Conservation (phyloP, 2,113 vertebrate genomes). For the Eleginops maclovinus region DNA sequence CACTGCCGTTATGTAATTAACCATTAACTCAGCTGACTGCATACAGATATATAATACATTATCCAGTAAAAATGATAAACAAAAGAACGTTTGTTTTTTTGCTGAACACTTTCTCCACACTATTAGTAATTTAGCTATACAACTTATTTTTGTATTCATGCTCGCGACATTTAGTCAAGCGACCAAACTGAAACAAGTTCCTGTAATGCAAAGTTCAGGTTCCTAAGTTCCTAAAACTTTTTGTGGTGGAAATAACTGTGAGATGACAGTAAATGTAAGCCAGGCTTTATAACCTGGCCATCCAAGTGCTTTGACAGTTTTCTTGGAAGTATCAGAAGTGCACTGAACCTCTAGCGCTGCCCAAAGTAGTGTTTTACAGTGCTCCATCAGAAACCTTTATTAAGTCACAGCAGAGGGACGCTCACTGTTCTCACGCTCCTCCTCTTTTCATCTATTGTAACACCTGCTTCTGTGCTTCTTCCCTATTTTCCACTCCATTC, state of each 20-base stretch:
- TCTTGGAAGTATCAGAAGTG: background rate
- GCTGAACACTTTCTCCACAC: too few relatives aligned
- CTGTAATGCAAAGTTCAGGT: background rate
- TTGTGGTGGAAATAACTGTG: constrained; percentile 14
- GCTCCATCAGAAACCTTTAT: constrained; percentile 27
- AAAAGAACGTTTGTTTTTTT: too few relatives aligned
- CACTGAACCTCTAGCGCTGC: background rate
- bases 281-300: constrained; percentile 5
- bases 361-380: constrained; percentile 10
- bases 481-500: background rate
- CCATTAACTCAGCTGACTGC: too few relatives aligned
- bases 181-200: background rate
- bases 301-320: background rate
- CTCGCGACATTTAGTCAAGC: too few relatives aligned
- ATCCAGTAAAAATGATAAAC: too few relatives aligned
- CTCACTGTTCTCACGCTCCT: background rate
- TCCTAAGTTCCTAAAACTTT: constrained; percentile 13
- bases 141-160: too few relatives aligned
- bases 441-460: constrained; percentile 27
- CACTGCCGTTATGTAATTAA: too few relatives aligned
- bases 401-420: constrained; percentile 30
- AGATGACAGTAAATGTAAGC: background rate
- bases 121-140: too few relatives aligned
- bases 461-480: constrained; percentile 17
- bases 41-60: too few relatives aligned